These are phyloP conservation scores for Hexactinellida sp. DNA, from an alignment of 37 sponge, comb jelly and placozoan genomes.

Conservation along the genomic window DNA sequence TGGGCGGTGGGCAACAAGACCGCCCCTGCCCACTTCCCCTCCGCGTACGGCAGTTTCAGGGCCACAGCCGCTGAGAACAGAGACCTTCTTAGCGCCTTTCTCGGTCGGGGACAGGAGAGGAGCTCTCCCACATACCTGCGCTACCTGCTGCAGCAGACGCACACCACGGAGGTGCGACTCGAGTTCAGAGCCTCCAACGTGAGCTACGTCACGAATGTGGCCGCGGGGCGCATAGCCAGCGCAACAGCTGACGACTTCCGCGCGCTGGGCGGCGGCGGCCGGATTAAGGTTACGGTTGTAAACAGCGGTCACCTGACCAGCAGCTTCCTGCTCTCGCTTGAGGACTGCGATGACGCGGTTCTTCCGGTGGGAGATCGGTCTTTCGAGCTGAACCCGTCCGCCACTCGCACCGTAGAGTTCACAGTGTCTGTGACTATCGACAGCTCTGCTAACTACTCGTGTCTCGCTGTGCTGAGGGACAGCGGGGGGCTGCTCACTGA, in stretches of 20 bases:
- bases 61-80: neutral
- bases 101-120: neutral
- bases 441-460: neutral
- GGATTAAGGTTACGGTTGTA: neutral
- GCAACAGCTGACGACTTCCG: neutral
- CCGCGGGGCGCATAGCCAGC: neutral
- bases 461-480: neutral
- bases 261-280: neutral
- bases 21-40: neutral
- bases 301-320: neutral
- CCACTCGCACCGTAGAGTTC: neutral
- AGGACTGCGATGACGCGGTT: neutral
- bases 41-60: neutral
- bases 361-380: neutral
- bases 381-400: conserved; percentile 1
- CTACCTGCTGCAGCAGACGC: neutral
- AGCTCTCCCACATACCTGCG: neutral
- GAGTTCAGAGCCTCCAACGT: conserved; percentile 10
- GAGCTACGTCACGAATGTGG: neutral
- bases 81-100: neutral
- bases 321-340: neutral
- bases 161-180: neutral
- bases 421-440: neutral
- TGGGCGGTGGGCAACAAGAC: conserved; percentile 12
- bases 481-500: neutral